These are phyloP conservation scores for Salminus brasiliensis DNA, from an alignment of 2,113 vertebrate genomes.

Conservation along the genomic window DNA sequence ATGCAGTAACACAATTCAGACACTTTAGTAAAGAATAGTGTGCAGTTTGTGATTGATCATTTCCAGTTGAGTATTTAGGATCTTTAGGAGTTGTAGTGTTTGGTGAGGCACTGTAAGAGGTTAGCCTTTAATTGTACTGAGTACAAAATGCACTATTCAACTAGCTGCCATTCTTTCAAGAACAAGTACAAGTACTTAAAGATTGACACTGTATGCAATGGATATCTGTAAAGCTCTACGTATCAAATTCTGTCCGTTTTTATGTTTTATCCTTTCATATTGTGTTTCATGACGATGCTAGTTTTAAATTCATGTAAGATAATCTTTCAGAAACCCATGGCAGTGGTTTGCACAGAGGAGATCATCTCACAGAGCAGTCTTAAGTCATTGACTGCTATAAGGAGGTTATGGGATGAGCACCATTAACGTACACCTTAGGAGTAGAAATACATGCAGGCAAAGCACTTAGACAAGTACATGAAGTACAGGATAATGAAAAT, in stretches of 20 bases:
- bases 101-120: not conserved
- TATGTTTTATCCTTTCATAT: not conserved
- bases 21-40: no score
- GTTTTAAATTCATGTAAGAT: not conserved
- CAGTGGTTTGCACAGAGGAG: slow-evolving; percentile 8
- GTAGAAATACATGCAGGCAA: not conserved
- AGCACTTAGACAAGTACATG: not conserved
- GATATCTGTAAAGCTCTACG: not conserved
- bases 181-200: not conserved
- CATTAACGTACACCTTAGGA: not conserved
- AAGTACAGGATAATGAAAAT: not conserved
- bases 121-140: not conserved
- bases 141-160: not conserved
- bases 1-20: not conserved
- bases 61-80: not conserved
- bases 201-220: not conserved
- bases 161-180: not conserved
- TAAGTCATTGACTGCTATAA: slow-evolving; percentile 1
- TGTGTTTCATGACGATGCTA: not conserved
- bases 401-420: not conserved
- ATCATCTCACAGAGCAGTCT: slow-evolving; percentile 3
- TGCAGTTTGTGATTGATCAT: not conserved
- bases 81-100: not conserved
- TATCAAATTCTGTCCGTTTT: not conserved
- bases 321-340: slow-evolving; percentile 1